phyloP scores from a whole-genome alignment of 2,888 invertebrate genomes.

The Orchestes rusci region DNA sequence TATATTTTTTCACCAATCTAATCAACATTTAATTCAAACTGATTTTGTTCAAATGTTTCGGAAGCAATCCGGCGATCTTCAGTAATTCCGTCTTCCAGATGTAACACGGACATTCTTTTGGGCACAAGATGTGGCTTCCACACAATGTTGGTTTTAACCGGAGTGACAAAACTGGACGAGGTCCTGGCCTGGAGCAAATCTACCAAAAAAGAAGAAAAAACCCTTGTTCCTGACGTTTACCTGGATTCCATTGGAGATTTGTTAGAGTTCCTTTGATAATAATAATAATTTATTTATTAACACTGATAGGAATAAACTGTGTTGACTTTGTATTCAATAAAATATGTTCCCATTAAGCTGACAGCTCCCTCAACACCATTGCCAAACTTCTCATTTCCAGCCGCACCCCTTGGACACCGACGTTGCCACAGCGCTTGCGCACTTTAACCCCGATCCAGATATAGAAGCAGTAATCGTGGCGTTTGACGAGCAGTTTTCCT shows the following conservation, averaged over 20 bases:
- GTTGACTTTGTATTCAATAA: no score
- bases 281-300: no score
- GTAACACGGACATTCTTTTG: constrained; percentile 88
- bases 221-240: constrained; percentile 66
- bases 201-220: constrained; percentile 52
- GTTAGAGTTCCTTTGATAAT: no score
- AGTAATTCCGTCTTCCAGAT: constrained; percentile 48
- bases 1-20: no score
- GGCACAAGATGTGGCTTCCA: constrained; percentile 83
- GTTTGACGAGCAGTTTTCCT: constrained; percentile 89
- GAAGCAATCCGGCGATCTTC: no score
- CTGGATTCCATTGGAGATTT: constrained; percentile 67
- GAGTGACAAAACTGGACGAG: constrained; percentile 63
- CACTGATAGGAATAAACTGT: no score
- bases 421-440: constrained; percentile 48
- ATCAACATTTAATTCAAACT: no score
- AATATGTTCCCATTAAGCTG: no score
- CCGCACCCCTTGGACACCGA: constrained; percentile 58
- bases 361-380: no score
- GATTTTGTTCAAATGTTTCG: no score
- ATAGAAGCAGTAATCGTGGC: constrained; percentile 93
- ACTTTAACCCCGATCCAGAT: constrained; percentile 63
- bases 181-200: constrained; percentile 50
- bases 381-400: no score
- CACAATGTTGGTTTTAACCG: constrained; percentile 81